Base-by-base conservation (phyloP, 92 coral and sea anemone genomes). In the Epizoanthus stellaris region DNA sequence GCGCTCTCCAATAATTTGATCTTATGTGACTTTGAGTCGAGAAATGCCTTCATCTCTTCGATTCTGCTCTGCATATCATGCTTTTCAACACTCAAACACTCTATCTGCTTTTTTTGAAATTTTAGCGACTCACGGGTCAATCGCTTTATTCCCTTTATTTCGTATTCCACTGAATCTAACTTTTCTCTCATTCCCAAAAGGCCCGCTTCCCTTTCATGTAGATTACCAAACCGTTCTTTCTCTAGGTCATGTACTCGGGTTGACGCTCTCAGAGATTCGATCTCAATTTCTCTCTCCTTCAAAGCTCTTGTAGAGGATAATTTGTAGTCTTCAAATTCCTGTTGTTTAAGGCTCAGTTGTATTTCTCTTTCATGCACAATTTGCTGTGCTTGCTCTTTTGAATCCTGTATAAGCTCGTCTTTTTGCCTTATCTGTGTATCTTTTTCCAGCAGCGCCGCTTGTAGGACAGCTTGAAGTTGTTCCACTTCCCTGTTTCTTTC, bases 91-190 rank as follows among this genome's bases (percentile, higher is more conserved):
- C 56, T 49, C 56, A 10, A 49, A 10, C 14, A 8, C 2, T 42
- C 38, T 15, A 20, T 45, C 12, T 79, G 54, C 67, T 53, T 11
- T 2, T 43, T 19, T 40, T 20, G 70, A 21, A 20, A n/a, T 0
- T 42, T 5, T 5, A 62, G 70, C 72, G 38, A 43, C 21, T 79
- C 60, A 10, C 64, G 40, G 49, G 82, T 39, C 6, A 63, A 12
- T 40, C 23, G 71, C 52, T 63, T 79, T 20, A 79, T 70, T 42
- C 25, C 45, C 45, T 79, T 57, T 62, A 79, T 6, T 47, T 79
- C 83, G 13, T 79, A 72, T 63, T 45, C 38, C 25, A 79, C 61
- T 21, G 61, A 43, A 61, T 63, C 58, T 14, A 77, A 40, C 70
- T 56, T 77, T 42, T 39, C 20, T 42, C 58, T 36, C 7, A 68